These are phyloP conservation scores for Tarsius wallacei DNA, from an alignment of 2,797 vertebrate genomes.

Conservation along the genomic window DNA sequence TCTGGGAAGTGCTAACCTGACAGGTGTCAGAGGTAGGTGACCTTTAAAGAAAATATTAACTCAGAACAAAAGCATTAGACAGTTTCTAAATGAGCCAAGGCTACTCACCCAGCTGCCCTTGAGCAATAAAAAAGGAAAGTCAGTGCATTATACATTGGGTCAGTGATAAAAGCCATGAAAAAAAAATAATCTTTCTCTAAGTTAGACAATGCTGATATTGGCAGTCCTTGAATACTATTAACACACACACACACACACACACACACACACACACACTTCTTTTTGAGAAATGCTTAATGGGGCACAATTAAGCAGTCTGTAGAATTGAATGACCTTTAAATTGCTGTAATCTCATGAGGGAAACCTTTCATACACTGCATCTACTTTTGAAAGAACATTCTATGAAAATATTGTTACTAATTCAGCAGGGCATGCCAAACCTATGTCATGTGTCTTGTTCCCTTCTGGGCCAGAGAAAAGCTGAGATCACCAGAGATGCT, in stretches of 20 bases:
- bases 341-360: constrained; percentile 78
- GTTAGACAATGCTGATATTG: constrained; percentile 82
- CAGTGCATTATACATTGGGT: constrained; percentile 70
- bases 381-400: constrained; percentile 75
- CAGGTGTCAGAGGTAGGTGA: constrained; percentile 79
- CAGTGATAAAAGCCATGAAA: constrained; percentile 79
- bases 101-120: constrained; percentile 77
- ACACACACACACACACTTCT: constrained; percentile 1
- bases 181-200: constrained; percentile 76
- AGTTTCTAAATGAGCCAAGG: constrained; percentile 80
- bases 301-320: constrained; percentile 78
- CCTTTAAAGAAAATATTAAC: constrained; percentile 83
- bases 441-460: constrained; percentile 47
- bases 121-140: constrained; percentile 81
- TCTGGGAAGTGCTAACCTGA: constrained; percentile 68
- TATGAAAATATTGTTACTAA: constrained; percentile 77
- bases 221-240: constrained; percentile 79
- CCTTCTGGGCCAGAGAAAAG: constrained; percentile 48
- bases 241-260: not conserved
- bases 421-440: constrained; percentile 60
- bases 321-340: constrained; percentile 85
- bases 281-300: constrained; percentile 84
- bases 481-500: constrained; percentile 62
- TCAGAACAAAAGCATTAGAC: constrained; percentile 77
- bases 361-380: constrained; percentile 78